Base-by-base conservation (phyloP, 1,140 invertebrate species). In the Odontomachus brunneus region DNA sequence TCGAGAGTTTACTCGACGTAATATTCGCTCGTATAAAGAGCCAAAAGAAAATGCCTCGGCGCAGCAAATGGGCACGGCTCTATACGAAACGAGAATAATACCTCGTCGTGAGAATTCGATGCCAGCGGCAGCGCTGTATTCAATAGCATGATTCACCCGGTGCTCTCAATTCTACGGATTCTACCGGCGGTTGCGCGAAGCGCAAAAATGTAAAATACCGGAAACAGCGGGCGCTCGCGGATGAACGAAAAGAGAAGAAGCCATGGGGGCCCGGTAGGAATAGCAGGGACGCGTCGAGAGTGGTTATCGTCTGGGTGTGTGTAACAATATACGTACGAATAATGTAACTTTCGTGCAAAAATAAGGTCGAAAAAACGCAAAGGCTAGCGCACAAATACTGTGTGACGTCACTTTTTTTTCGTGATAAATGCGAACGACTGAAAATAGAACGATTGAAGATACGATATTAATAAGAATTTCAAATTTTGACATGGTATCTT, bases 201-300 rank as follows among this genome's bases (percentile, higher is more conserved):
- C 82, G 83, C 67, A 88, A 88, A 85, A 86, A 82, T 88, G 87
- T 67, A 86, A 88, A 87, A 88, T 88, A 89, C 74, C 87, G 84
- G 86, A 87, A 88, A 62, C 83, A 63, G 74, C 67, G 55, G 59
- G 48, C 65, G 49, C 57, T 75, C 29, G 53, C 51, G 75, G 51
- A 22, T 69, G 49, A 71, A 71, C 51, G 26, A 60, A 74, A 87
- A 74, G 73, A 80, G 84, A 62, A 17, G 67, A 86, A 78, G 53
- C 67, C 80, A 82, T 11, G 59, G 55, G 9, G 19, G 14, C 53
- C 22, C 55, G 51, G 26, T 15, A 73, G 69, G 49, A 69, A 80
- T 57, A 73, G 62, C 26, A 22, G 14, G 9, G 12, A 73, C 4
- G 26, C 55, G 24, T 9, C 44, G 19, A 72, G 17, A 33, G 2